A percentile compares a stretch with the other conserved stretches of the same genome.
Evolutionary conservation across 2,113 vertebrate genomes (phyloP).

Genomic region (Chamaetylas fuelleborni): DNA sequence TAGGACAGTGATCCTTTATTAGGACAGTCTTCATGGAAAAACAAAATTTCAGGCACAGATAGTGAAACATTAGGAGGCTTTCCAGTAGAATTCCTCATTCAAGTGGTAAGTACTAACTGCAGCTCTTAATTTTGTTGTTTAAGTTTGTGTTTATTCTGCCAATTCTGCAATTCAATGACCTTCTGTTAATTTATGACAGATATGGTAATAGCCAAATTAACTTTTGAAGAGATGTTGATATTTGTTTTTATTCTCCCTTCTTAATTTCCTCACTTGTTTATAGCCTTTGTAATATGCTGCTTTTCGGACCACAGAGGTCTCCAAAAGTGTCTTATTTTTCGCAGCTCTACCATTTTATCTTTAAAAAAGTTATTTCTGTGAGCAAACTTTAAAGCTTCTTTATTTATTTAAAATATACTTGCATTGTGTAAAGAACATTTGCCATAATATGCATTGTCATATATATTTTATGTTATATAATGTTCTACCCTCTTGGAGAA

Average conservation of each 20-base stretch:
- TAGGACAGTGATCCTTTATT: constrained; percentile 93
- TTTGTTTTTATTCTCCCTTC: neutral
- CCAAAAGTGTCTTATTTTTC: neutral
- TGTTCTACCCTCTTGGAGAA: neutral
- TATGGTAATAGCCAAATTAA: neutral
- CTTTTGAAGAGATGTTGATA: neutral
- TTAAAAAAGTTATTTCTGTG: neutral
- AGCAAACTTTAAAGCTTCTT: neutral
- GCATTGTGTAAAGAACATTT: neutral
- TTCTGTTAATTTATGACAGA: neutral
- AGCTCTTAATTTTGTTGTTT: neutral
- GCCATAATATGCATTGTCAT: neutral
- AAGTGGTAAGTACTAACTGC: constrained; percentile 86
- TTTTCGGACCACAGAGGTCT: neutral
- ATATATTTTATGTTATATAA: neutral
- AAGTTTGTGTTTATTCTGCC: neutral
- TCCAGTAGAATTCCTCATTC: constrained; percentile 96
- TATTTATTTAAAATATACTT: neutral
- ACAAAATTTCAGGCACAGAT: constrained; percentile 87
- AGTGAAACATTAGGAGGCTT: constrained; percentile 95
- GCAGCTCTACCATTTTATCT: neutral
- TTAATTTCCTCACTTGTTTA: neutral
- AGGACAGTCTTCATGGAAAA: constrained; percentile 92
- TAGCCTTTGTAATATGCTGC: neutral
- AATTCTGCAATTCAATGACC: neutral